Percentiles rank a stretch among this genome's conserved stretches.
Conservation (phyloP, 2,888 invertebrate genomes). For the Acanthoscelides obtectus region DNA sequence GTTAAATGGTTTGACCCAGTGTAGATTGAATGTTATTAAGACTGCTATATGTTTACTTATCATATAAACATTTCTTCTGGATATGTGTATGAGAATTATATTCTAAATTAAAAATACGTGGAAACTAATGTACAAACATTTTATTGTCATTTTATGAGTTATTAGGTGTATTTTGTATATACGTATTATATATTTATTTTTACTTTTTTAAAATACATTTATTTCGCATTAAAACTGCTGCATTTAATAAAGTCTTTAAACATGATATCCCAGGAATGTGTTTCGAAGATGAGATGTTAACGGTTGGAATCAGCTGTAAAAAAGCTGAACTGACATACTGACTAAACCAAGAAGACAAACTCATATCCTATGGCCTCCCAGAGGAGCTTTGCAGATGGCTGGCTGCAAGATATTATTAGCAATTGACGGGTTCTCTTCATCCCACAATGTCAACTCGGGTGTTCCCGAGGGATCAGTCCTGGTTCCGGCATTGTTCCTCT, state of each 20-base stretch:
- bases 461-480: too few relatives aligned
- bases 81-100: constrained; percentile 25
- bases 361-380: too few relatives aligned
- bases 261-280: too few relatives aligned
- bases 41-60: constrained; percentile 20
- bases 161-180: constrained; percentile 2
- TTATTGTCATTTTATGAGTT: constrained; percentile 15
- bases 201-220: neutral
- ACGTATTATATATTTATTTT: neutral
- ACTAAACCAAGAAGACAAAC: too few relatives aligned
- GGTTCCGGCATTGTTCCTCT: too few relatives aligned
- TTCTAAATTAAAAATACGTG: constrained; percentile 34
- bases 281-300: too few relatives aligned
- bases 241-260: neutral
- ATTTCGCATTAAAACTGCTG: neutral
- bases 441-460: too few relatives aligned
- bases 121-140: constrained; percentile 32
- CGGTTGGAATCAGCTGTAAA: too few relatives aligned
- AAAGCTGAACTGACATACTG: too few relatives aligned
- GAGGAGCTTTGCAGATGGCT: too few relatives aligned
- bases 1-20: constrained; percentile 12
- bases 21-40: constrained; percentile 20
- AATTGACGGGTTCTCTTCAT: too few relatives aligned
- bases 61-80: constrained; percentile 23
- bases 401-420: too few relatives aligned